Percentiles rank a stretch among this genome's conserved stretches.
These are phyloP conservation scores for Vulpes vulpes DNA, from an alignment of 2,113 vertebrate genomes.

Conservation along the genomic window DNA sequence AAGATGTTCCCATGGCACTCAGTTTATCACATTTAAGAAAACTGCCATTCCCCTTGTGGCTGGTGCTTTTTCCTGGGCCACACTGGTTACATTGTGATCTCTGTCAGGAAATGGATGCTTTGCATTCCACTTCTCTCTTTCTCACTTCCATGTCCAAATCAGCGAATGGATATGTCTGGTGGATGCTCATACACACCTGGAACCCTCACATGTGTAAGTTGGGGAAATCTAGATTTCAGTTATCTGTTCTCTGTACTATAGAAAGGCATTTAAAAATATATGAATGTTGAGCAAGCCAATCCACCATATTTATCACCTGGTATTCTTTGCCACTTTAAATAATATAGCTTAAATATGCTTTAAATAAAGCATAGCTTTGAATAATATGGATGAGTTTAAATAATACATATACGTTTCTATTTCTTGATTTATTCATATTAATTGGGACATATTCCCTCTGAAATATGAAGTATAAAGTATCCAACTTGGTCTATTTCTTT, in stretches of 20 bases:
- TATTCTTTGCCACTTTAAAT: slow-evolving; percentile 28
- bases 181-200: neutral
- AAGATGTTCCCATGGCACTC: neutral
- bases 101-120: neutral
- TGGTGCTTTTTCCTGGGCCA: neutral
- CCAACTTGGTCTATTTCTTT: neutral
- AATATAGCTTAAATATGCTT: neutral
- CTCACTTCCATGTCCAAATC: neutral
- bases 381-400: neutral
- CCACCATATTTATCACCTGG: neutral
- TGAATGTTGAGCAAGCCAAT: neutral
- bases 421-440: slow-evolving; percentile 32
- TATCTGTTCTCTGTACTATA: neutral
- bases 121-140: neutral
- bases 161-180: neutral
- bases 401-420: neutral
- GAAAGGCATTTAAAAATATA: neutral
- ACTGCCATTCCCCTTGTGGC: neutral
- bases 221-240: neutral
- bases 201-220: neutral
- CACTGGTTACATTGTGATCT: neutral
- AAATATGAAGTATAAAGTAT: neutral
- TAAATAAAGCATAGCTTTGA: neutral
- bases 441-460: neutral
- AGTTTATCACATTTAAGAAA: neutral